Conservation (phyloP, 2,888 invertebrate species). For the Hypercompe scribonia region DNA sequence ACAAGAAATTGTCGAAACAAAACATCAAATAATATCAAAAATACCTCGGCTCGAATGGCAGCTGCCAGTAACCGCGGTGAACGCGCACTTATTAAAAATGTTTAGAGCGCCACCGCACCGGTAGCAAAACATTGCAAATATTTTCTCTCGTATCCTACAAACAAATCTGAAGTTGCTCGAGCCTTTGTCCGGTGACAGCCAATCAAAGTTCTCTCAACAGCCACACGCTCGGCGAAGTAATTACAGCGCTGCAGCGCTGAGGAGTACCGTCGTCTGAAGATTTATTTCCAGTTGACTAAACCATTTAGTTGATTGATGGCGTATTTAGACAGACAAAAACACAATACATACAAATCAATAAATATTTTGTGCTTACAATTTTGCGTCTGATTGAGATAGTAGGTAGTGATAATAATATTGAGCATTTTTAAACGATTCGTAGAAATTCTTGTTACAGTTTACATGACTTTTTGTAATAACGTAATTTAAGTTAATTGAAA, state of each 20-base stretch:
- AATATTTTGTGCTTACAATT: not conserved
- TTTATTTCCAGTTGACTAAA: not conserved
- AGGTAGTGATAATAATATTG: not conserved
- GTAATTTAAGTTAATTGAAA: no score
- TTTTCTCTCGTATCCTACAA: not conserved
- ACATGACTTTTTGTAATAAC: no score
- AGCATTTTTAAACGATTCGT: not conserved
- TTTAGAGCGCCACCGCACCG: constrained; percentile 10
- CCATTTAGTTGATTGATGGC: constrained; percentile 3
- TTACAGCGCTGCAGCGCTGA: constrained; percentile 29
- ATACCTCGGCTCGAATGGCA: constrained; percentile 18
- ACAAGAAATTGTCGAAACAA: constrained; percentile 6
- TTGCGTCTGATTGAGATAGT: not conserved
- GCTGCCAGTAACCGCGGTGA: constrained; percentile 12
- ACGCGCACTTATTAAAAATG: constrained; percentile 24
- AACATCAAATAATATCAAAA: constrained; percentile 17
- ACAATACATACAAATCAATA: not conserved
- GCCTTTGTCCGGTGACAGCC: constrained; percentile 31
- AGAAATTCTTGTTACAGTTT: no score
- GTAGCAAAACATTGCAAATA: constrained; percentile 4
- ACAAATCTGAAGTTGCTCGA: constrained; percentile 6
- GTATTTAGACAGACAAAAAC: not conserved
- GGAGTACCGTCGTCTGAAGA: constrained; percentile 14
- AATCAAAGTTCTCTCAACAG: constrained; percentile 35
- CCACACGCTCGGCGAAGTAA: constrained; percentile 31